These are phyloP conservation scores for Pogoniulus pusillus DNA, from an alignment of 2,797 vertebrate species.

Conservation along the genomic window DNA sequence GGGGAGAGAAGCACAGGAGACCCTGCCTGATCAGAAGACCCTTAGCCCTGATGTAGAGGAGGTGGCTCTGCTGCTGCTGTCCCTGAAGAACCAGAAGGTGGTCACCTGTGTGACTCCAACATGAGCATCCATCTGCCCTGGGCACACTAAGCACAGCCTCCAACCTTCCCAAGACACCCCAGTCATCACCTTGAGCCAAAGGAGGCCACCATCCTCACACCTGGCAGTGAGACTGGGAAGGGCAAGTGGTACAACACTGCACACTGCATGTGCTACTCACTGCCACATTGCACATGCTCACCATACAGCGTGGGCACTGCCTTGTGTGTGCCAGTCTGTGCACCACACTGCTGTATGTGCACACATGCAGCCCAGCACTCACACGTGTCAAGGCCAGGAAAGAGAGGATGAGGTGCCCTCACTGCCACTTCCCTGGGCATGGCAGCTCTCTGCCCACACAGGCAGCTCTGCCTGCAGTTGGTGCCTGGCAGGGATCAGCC, in stretches of 20 bases:
- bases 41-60: background rate
- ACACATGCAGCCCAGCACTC: accelerated
- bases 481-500: background rate
- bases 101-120: accelerated
- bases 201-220: background rate
- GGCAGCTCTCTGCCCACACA: background rate
- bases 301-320: accelerated
- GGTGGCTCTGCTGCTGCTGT: accelerated
- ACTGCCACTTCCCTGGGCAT: accelerated
- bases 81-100: background rate
- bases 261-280: background rate
- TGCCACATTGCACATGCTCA: accelerated
- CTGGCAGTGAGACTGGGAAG: background rate
- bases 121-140: accelerated
- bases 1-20: background rate
- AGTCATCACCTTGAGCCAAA: background rate
- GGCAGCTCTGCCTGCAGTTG: background rate
- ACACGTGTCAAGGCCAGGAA: accelerated
- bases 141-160: background rate
- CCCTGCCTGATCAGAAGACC: accelerated
- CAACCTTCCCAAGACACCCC: background rate
- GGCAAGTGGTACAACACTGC: background rate
- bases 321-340: accelerated
- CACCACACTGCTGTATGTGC: accelerated
- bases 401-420: background rate